These are phyloP conservation scores for Dendropsophus ebraccatus DNA, from an alignment of 2,113 vertebrate species.

Conservation along the genomic window DNA sequence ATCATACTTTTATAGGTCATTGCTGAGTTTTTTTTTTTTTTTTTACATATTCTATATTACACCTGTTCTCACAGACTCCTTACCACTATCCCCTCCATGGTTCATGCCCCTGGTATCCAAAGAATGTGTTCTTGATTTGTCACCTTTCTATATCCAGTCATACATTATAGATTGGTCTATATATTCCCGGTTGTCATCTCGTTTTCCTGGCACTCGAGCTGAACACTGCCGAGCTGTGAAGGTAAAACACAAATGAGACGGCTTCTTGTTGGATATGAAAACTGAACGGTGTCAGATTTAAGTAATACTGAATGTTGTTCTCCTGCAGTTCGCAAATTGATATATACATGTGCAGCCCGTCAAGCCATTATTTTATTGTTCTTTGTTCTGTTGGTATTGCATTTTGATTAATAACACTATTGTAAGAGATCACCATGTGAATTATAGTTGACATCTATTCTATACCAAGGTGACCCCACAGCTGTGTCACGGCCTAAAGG, in stretches of 20 bases:
- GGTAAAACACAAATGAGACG: background rate
- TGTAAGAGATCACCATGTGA: background rate
- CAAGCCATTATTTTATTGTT: background rate
- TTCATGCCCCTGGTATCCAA: background rate
- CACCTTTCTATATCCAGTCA: background rate
- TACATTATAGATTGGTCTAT: background rate
- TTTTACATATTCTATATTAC: background rate
- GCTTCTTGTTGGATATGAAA: background rate
- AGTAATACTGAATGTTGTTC: background rate
- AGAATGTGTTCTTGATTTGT: background rate
- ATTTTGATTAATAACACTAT: background rate
- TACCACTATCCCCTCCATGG: background rate
- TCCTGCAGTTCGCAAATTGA: background rate
- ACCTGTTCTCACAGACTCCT: background rate
- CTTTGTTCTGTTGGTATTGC: background rate
- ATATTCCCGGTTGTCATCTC: background rate
- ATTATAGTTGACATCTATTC: background rate
- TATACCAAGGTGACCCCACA: constrained; percentile 1
- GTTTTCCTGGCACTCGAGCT: background rate
- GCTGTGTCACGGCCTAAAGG: background rate
- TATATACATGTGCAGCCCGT: background rate
- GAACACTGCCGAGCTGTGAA: background rate
- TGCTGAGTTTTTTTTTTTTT: background rate
- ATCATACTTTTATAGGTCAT: no score
- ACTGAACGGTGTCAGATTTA: background rate